Percentiles rank a stretch among this genome's conserved stretches.
Conservation (phyloP, 2,113 vertebrate species). For the Chaetorhynchus papuensis region DNA sequence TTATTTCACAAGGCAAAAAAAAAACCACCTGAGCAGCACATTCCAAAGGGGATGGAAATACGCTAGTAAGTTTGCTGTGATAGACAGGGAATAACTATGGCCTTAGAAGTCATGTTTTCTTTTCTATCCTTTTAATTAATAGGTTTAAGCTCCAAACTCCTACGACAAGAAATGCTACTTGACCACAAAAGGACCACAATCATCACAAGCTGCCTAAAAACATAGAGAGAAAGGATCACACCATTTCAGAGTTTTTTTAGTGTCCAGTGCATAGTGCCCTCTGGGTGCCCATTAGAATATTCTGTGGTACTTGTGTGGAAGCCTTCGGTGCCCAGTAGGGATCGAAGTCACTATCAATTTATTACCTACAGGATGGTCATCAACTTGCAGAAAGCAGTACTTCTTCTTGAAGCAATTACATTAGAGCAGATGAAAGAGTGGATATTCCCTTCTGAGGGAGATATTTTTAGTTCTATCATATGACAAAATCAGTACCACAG, state of each 20-base stretch:
- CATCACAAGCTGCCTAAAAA: background rate
- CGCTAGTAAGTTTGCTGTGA: background rate
- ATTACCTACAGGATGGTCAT: background rate
- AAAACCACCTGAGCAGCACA: background rate
- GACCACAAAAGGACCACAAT: background rate
- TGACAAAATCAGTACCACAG: background rate
- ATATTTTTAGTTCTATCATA: background rate
- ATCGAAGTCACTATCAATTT: background rate
- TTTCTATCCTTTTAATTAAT: background rate
- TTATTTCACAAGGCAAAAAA: background rate
- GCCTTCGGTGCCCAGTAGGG: background rate
- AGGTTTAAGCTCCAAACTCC: background rate
- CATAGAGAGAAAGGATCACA: background rate
- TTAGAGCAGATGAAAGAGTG: background rate
- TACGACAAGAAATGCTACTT: background rate
- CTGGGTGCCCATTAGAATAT: background rate
- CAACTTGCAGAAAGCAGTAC: background rate
- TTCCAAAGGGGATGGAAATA: background rate
- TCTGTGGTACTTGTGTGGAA: background rate
- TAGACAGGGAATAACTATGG: background rate
- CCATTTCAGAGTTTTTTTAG: background rate
- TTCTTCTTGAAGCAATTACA: background rate
- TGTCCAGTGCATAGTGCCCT: background rate
- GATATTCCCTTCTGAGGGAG: background rate
- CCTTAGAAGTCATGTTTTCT: background rate